Conservation (phyloP, 2,797 vertebrate species). For the Clarias laeviceps region DNA sequence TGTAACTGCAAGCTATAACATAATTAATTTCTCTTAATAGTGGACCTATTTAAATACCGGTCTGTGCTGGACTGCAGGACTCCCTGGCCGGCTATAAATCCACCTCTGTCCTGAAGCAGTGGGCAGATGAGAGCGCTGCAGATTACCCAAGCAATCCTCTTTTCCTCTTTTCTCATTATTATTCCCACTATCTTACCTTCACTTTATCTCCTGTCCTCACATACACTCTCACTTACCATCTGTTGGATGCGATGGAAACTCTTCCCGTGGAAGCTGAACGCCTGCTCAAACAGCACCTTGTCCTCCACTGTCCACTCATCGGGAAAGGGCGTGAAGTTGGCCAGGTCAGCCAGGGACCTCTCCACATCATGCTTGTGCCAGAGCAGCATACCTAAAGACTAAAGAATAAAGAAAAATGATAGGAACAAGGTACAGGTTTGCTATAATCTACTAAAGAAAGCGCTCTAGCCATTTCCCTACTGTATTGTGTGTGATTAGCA, state of each 20-base stretch:
- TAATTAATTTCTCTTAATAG: neutral
- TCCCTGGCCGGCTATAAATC: slow-evolving; percentile 21
- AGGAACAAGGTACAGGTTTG: neutral
- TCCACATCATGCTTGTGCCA: slow-evolving; percentile 95
- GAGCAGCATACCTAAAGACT: slow-evolving; percentile 91
- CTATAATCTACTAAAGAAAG: neutral
- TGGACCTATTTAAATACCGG: neutral
- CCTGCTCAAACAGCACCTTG: slow-evolving; percentile 92
- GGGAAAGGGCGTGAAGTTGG: slow-evolving; percentile 92
- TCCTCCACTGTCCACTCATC: slow-evolving; percentile 95
- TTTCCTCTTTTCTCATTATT: neutral
- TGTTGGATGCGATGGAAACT: slow-evolving; percentile 95
- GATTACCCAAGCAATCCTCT: slow-evolving; percentile 49
- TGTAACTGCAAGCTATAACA: neutral
- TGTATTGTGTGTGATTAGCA: neutral
- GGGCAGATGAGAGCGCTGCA: slow-evolving; percentile 45
- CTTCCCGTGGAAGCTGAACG: slow-evolving; percentile 94
- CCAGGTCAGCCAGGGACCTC: slow-evolving; percentile 87
- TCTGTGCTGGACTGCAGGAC: neutral
- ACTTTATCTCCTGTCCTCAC: slow-evolving; percentile 1
- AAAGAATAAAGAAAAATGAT: slow-evolving; percentile 16
- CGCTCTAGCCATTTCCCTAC: neutral
- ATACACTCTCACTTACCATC: slow-evolving; percentile 78
- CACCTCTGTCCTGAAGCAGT: slow-evolving; percentile 26
- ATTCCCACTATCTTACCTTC: slow-evolving; percentile 15